Conservation (phyloP, 2,113 vertebrate species). For the Crypturellus undulatus region DNA sequence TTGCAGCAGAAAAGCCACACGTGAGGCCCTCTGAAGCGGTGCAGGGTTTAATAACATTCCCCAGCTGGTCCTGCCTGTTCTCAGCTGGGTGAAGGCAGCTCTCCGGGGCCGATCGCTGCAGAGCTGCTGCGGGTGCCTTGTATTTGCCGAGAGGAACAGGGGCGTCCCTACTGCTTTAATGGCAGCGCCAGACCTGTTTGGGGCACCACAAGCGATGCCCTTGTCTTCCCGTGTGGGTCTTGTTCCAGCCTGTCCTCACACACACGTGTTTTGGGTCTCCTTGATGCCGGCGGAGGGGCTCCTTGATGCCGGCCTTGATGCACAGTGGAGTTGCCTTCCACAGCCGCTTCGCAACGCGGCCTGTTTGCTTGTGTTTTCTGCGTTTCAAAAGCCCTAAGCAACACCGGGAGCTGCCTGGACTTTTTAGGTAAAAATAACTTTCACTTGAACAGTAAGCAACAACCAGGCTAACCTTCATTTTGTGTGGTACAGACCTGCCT, state of each 20-base stretch:
- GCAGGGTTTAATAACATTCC: background rate
- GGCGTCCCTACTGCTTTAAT: rapidly evolving
- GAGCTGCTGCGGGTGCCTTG: background rate
- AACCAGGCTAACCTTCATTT: background rate
- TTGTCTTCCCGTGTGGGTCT: background rate
- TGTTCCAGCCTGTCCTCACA: background rate
- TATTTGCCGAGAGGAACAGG: background rate
- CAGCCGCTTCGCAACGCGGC: background rate
- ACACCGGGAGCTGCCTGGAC: background rate
- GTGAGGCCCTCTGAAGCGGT: background rate
- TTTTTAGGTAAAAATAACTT: slow-evolving; percentile 21
- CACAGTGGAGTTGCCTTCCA: background rate
- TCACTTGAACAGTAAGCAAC: background rate
- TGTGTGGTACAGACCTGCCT: background rate
- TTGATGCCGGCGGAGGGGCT: rapidly evolving
- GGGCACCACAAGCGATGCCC: background rate
- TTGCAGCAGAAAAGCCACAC: background rate
- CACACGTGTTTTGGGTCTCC: rapidly evolving
- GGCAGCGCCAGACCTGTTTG: background rate
- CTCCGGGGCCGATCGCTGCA: rapidly evolving
- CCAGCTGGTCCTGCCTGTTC: slow-evolving; percentile 4
- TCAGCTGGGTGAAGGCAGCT: background rate
- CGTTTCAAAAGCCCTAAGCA: background rate
- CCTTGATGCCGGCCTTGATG: rapidly evolving
- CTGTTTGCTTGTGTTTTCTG: background rate